Percentiles rank a stretch among this genome's conserved stretches.
Evolutionary conservation across 2,113 vertebrate species (phyloP).

Genomic region (Trematomus loennbergii): DNA sequence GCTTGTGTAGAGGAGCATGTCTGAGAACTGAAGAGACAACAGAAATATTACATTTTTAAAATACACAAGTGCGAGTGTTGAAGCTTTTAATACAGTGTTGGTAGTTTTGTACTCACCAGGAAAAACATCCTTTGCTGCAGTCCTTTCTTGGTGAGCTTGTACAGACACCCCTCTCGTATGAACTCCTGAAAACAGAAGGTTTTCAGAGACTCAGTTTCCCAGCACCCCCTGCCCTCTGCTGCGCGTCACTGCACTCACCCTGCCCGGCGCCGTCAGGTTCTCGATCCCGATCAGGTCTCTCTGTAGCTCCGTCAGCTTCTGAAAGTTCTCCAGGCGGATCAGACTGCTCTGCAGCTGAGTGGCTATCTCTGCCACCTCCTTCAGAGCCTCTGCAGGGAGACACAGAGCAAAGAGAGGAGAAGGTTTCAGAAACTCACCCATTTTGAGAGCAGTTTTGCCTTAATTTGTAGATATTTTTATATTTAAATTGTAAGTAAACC

Average conservation of each 20-base stretch:
- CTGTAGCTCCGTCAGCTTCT: conserved; percentile 96
- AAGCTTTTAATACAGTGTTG: background rate
- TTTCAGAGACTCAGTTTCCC: background rate
- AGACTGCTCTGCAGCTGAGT: conserved; percentile 91
- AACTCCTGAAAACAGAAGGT: conserved; percentile 86
- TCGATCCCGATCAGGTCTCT: conserved; percentile 92
- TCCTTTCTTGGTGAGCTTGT: conserved; percentile 96
- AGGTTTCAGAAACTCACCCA: background rate
- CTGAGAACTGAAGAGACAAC: conserved; percentile 89
- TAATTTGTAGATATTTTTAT: background rate
- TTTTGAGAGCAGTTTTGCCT: background rate
- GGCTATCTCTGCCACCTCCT: conserved; percentile 89
- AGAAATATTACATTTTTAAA: background rate
- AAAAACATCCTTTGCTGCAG: conserved; percentile 98
- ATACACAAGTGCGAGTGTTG: rapidly evolving
- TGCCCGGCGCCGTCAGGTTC: conserved; percentile 87
- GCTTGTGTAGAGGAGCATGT: conserved; percentile 95
- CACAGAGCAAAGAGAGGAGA: background rate
- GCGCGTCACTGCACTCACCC: conserved; percentile 83
- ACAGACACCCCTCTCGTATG: conserved; percentile 95
- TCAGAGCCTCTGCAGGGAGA: conserved; percentile 86
- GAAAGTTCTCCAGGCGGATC: conserved; percentile 93
- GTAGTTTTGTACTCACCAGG: conserved; percentile 85
- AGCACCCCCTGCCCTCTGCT: conserved; percentile 18
- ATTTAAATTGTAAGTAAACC: background rate